A percentile compares a stretch with the other conserved stretches of the same genome.
phyloP scores from a whole-genome alignment of 2,113 vertebrate species.

The Zapus hudsonius region DNA sequence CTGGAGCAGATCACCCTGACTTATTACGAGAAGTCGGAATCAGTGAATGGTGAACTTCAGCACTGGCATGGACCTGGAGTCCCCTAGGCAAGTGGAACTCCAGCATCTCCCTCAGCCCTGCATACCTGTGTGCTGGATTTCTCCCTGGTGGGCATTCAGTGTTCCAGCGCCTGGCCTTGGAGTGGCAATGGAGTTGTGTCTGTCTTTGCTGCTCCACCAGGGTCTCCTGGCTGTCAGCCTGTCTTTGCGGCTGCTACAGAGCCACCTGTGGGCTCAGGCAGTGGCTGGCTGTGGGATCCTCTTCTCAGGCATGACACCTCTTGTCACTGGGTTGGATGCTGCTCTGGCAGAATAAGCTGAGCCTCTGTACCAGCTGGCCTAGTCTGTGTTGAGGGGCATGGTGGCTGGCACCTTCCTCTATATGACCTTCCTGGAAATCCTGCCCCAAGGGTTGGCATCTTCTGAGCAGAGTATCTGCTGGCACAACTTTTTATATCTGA shows the following conservation, averaged over 20 bases:
- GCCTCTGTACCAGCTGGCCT: slow-evolving; percentile 84
- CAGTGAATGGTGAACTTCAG: slow-evolving; percentile 60
- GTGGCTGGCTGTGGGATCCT: slow-evolving; percentile 84
- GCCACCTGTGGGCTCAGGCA: slow-evolving; percentile 79
- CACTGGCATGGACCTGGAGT: slow-evolving; percentile 14
- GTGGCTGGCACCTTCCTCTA: slow-evolving; percentile 91
- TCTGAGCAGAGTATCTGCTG: slow-evolving; percentile 85
- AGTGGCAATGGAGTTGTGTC: slow-evolving; percentile 86
- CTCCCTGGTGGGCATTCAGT: slow-evolving; percentile 89
- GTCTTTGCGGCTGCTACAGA: slow-evolving; percentile 86
- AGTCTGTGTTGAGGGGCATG: slow-evolving; percentile 89
- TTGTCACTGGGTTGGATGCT: slow-evolving; percentile 89
- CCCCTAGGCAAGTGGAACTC: slow-evolving; percentile 19
- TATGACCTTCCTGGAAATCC: slow-evolving; percentile 91
- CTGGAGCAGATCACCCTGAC: slow-evolving; percentile 92
- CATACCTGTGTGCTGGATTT: slow-evolving; percentile 89
- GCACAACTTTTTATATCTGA: too few species aligned
- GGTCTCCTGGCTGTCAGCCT: slow-evolving; percentile 90
- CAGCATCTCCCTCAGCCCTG: slow-evolving; percentile 82
- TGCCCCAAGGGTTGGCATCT: slow-evolving; percentile 88
- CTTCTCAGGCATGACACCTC: slow-evolving; percentile 88
- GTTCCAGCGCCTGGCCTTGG: slow-evolving; percentile 90
- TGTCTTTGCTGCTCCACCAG: slow-evolving; percentile 90
- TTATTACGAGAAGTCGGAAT: slow-evolving; percentile 85
- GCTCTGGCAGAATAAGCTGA: slow-evolving; percentile 82